Conservation (phyloP, 2,888 invertebrate genomes). For the Tubulanus polymorphus region DNA sequence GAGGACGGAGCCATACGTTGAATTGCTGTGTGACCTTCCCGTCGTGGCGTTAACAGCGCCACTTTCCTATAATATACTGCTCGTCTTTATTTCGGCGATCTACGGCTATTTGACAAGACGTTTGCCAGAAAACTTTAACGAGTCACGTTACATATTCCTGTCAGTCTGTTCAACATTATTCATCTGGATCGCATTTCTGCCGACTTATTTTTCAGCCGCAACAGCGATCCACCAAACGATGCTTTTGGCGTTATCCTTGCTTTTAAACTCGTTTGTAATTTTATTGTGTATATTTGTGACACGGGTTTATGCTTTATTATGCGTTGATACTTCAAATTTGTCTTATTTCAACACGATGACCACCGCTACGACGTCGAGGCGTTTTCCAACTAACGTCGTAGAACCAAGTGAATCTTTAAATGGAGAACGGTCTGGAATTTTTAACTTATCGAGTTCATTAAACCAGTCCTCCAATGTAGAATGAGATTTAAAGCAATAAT, state of each 20-base stretch:
- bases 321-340: too few species aligned
- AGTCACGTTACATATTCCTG: conserved; percentile 38
- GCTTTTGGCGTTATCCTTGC: conserved; percentile 27
- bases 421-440: too few species aligned
- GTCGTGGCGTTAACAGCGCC: conserved; percentile 27
- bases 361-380: too few species aligned
- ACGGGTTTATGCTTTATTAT: conserved; percentile 27
- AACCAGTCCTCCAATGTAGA: too few species aligned
- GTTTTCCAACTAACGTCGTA: too few species aligned
- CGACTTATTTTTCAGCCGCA: conserved; percentile 29
- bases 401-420: too few species aligned
- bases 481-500: too few species aligned
- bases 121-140: conserved; percentile 43
- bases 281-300: conserved; percentile 35
- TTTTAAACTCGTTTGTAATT: conserved; percentile 30
- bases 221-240: conserved; percentile 23
- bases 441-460: too few species aligned
- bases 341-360: too few species aligned
- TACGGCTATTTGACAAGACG: conserved; percentile 41
- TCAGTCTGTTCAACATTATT: conserved; percentile 34
- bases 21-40: conserved; percentile 28
- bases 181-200: conserved; percentile 31
- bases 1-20: conserved; percentile 27
- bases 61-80: conserved; percentile 30
- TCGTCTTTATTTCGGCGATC: conserved; percentile 30